phyloP scores from a whole-genome alignment of 2,797 vertebrate genomes.

The Xenops minutus region DNA sequence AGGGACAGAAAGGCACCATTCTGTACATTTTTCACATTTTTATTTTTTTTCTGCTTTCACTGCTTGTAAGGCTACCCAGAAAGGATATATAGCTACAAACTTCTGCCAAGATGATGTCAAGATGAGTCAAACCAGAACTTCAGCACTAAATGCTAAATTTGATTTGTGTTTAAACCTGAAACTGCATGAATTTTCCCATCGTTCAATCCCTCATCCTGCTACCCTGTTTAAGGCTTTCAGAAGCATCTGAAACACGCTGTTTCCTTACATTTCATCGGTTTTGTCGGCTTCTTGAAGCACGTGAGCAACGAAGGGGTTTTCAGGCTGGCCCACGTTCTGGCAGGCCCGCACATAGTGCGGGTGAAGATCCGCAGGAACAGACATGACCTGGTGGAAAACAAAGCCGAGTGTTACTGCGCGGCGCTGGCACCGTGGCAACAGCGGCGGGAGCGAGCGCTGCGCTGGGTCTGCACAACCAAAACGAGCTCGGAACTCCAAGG shows the following conservation, averaged over 20 bases:
- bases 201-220: conserved; percentile 6
- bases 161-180: conserved; percentile 9
- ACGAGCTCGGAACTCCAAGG: not conserved
- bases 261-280: conserved; percentile 62
- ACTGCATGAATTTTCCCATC: not conserved
- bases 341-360: conserved; percentile 75
- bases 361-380: conserved; percentile 21
- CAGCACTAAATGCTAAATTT: conserved; percentile 3
- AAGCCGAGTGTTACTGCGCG: not conserved
- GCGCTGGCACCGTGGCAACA: not conserved
- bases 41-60: not conserved
- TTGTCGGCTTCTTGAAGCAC: conserved; percentile 63
- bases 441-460: not conserved
- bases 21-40: conserved; percentile 13
- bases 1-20: conserved; percentile 39
- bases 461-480: not conserved
- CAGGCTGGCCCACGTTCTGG: conserved; percentile 34
- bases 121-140: conserved; percentile 52
- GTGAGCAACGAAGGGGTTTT: conserved; percentile 72
- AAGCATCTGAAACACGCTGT: not conserved
- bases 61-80: conserved; percentile 45
- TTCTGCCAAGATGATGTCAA: conserved; percentile 44
- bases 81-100: conserved; percentile 3
- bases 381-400: conserved; percentile 45
- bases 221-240: conserved; percentile 22